Base-by-base conservation (phyloP, 2,797 vertebrate species). In the Oceanodroma leucorhoa region DNA sequence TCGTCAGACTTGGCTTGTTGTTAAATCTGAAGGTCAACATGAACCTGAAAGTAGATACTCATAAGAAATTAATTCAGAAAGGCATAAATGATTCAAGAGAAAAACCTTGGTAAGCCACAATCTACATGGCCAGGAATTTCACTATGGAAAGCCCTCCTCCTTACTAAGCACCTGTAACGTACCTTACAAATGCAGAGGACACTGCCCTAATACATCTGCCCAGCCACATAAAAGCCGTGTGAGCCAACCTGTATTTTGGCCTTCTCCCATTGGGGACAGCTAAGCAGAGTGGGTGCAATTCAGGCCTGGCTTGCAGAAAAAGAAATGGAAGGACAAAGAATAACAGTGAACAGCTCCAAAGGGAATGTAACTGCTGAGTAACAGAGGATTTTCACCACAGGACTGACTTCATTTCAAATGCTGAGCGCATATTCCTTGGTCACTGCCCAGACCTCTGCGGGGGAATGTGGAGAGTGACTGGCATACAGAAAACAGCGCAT, bases 1-100 rank as follows among this genome's bases (percentile, higher is more conserved):
- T 88, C 20, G 1, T 50, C 3, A 0, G 64, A 64, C 55, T 87
- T 55, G 38, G 36, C 70, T 65, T 62, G 16, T 71, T 83, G 55
- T 45, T 72, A 60, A 86, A 94, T 73, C 75, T 90, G 80, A 88
- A 94, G 89, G 94, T 91, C 34, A 0, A 83, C 45, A 30, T 8
- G 80, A 88, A 87, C 21, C 67, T 11, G 6, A 87, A 94, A 96
- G 80, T 53, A 82, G 55, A 94, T 22, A 46, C 80, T 95, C 91
- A 93, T 89, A 77, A 96, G 95, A 96, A 94, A 95, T 95, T 94
- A 70, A 94, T 90, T 95, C 80, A 76, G 45, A 95, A 84, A 77
- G 53, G 45, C 73, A 96, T 95, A 94, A 97, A 95, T 93, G 66
- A 96, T 95, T 96, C 73, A 97, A 76, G 32, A 94, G 40, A 73